Base-by-base conservation (phyloP, 1,140 invertebrate species). In the Druon quercuslanigerum region DNA sequence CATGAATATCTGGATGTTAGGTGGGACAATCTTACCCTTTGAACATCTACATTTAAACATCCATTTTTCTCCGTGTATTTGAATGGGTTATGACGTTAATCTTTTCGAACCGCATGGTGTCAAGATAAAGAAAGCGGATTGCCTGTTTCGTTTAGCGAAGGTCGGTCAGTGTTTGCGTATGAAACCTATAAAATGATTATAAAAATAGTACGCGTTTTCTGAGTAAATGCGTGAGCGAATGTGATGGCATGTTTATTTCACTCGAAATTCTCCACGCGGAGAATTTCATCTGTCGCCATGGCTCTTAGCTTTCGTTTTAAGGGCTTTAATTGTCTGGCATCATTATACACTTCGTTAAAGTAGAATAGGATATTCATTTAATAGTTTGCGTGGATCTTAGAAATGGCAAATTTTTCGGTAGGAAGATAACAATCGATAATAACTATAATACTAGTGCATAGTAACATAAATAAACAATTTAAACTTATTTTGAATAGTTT, bases 231-330 rank as follows among this genome's bases (percentile, higher is more conserved):
- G 46, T 19, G 57, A n/a, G 46, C 14, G 57, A 60, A 50, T 25
- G 51, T 17, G 9, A 75, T 25, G 54, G 76, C 76, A 78, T 78
- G 78, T 74, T 50, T 75, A 78, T 74, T 78, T 71, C 78, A 71
- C 71, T 78, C 73, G 75, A 76, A 72, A 76, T 79, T 79, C 71
- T 79, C 56, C 78, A 72, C 66, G 78, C 57, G 78, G 78, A 79
- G 77, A 77, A 77, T 73, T 76, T 51, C 75, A 72, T 50, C 71
- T n/a, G 16, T 76, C 74, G 40, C 20, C 51, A 46, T 66, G 46
- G 16, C 3, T 71, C 40, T 51, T 1, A 50, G 50, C 19, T 51
- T 73, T 25, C 20, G 74, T 75, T 16, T 73, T 54, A 12, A 8
- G 16, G 56, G 6, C 46, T 51, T 33, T 71, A 79, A 81, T 76